Base-by-base conservation (phyloP, 2,797 vertebrate genomes). In the Bradypodion pumilum region DNA sequence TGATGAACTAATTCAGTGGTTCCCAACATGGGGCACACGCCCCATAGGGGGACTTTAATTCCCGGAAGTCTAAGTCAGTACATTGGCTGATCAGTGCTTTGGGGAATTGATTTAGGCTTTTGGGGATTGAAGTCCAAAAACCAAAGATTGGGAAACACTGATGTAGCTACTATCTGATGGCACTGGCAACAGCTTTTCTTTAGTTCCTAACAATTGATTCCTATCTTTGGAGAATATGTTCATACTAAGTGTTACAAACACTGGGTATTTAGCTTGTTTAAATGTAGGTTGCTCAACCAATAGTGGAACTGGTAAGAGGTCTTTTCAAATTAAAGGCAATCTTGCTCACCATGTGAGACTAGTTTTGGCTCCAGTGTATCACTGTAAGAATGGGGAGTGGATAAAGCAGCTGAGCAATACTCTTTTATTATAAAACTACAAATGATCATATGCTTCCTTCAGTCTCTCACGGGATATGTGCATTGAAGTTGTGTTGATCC, bases 231-330 rank as follows among this genome's bases (percentile, higher is more conserved):
- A 49, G 81, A 68, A 76, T 40, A 59, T 40, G 5, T 42, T 52
- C 13, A 6, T 23, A 65, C 27, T 59, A 25, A 19, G 74, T 56
- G 73, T 35, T 42, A 63, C 81, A 76, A 56, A 52, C 21, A 56
- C 10, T 19, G 13, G 21, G 52, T 23, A 46, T 76, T 59, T 76
- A 83, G 68, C 76, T 81, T 68, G 63, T 35, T 68, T 68, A 83
- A 83, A 83, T 56, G 63, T 46, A 83, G 63, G 32, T 83, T 77
- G 69, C 74, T 60, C 65, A 60, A 60, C 49, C 49, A 69, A 32
- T 21, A 32, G 40, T 56, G 46, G 16, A 75, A 74, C 16, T 44
- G 74, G 66, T 8, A 35, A 46, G 52, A 42, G 75, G 40, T 72
- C 15, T 49, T 78, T 78, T 84, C 72, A 84, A 78, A 77, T 75